Conservation (phyloP, 2,888 invertebrate species). For the Lochmaea capreae region DNA sequence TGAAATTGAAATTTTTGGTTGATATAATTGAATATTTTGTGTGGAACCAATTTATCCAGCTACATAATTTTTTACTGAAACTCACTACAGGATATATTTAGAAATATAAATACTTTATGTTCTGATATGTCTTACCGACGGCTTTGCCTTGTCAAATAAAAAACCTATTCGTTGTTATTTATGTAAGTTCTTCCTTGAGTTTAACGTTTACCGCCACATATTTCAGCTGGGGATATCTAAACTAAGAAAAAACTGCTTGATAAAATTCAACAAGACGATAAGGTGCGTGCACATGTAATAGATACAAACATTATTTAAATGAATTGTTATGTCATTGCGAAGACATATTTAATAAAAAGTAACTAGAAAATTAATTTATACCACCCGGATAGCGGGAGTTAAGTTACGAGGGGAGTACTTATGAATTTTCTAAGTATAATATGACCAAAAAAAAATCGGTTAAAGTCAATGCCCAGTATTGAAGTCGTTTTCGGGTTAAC, state of each 20-base stretch:
- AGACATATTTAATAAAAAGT: not conserved
- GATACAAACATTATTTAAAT: conserved; percentile 10
- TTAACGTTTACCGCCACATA: conserved; percentile 13
- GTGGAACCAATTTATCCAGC: not conserved
- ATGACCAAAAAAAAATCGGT: too few relatives aligned
- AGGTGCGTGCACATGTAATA: conserved; percentile 10
- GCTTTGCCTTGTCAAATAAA: conserved; percentile 5
- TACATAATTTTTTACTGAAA: not conserved
- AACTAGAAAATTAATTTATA: not conserved
- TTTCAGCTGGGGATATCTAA: conserved; percentile 6
- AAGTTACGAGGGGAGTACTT: not conserved
- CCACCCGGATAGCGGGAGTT: not conserved
- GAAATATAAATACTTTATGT: conserved; percentile 5
- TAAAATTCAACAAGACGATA: conserved; percentile 8
- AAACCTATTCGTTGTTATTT: conserved; percentile 11
- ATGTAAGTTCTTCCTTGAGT: not conserved
- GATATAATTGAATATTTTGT: too few relatives aligned
- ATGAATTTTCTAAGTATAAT: too few relatives aligned
- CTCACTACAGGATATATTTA: not conserved
- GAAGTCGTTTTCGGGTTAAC: too few relatives aligned
- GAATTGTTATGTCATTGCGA: not conserved
- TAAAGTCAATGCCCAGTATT: too few relatives aligned
- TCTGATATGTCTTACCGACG: not conserved
- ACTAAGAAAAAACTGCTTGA: conserved; percentile 2
- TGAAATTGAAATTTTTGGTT: too few relatives aligned